phyloP scores from a whole-genome alignment of 2,797 vertebrate genomes.

The Sardinella longiceps region DNA sequence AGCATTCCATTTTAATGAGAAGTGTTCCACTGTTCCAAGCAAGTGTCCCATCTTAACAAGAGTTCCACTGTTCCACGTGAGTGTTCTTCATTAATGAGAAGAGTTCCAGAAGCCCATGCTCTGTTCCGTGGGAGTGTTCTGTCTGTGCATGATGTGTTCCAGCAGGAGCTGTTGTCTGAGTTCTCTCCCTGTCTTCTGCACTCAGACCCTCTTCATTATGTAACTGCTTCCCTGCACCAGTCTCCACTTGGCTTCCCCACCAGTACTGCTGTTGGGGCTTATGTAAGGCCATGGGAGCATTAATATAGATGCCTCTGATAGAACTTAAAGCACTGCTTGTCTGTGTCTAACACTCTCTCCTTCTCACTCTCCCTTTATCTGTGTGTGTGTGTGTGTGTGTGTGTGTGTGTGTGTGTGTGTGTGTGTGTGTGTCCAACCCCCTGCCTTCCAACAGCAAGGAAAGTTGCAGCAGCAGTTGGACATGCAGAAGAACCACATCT shows the following conservation, averaged over 20 bases:
- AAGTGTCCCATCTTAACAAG: no score
- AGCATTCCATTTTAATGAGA: no score
- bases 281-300: not conserved
- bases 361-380: not conserved
- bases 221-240: not conserved
- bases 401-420: not conserved
- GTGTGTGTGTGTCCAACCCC: not conserved
- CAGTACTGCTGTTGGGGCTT: not conserved
- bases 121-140: not conserved
- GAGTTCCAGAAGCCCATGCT: not conserved
- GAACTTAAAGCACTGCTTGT: not conserved
- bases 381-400: not conserved
- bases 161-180: not conserved
- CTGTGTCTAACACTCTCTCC: no score
- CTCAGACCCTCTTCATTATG: not conserved
- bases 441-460: no score
- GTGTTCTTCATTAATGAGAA: no score
- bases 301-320: not conserved
- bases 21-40: no score
- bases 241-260: not conserved
- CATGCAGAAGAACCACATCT: no score
- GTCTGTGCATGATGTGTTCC: not conserved
- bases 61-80: no score
- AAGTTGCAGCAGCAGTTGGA: no score
- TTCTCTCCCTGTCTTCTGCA: not conserved